These are phyloP conservation scores for Electrona antarctica DNA, from an alignment of 2,113 vertebrate species.

Conservation along the genomic window DNA sequence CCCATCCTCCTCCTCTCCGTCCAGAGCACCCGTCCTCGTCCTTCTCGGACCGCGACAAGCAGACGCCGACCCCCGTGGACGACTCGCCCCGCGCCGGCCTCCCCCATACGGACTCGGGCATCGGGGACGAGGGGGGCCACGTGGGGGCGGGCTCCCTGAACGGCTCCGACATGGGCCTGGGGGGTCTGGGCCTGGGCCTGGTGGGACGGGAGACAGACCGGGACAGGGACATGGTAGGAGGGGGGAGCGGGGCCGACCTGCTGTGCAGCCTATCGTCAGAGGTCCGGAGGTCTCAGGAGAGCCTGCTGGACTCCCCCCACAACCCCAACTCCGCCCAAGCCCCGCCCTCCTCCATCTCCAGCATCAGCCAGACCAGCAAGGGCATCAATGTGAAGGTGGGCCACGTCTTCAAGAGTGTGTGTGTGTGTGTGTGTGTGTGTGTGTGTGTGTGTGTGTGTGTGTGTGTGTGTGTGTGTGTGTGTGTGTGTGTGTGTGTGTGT, in stretches of 20 bases:
- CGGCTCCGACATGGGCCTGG: conserved; percentile 88
- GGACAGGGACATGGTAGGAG: conserved; percentile 49
- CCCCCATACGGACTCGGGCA: conserved; percentile 97
- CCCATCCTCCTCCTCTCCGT: neutral
- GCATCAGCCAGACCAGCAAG: conserved; percentile 95
- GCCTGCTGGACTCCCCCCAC: conserved; percentile 89
- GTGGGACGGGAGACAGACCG: conserved; percentile 73
- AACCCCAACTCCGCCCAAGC: conserved; percentile 77
- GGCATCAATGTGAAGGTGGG: conserved; percentile 93
- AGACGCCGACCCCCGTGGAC: conserved; percentile 87
- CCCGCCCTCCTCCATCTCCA: conserved; percentile 91
- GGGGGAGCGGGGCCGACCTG: conserved; percentile 78
- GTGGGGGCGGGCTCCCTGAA: conserved; percentile 86
- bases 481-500: too few species aligned
- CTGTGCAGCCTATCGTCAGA: conserved; percentile 92
- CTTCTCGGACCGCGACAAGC: conserved; percentile 89
- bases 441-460: too few species aligned
- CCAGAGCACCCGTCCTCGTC: conserved; percentile 88
- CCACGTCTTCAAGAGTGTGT: too few species aligned
- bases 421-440: too few species aligned
- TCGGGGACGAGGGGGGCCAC: conserved; percentile 89
- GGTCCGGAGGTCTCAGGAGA: conserved; percentile 94
- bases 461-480: too few species aligned
- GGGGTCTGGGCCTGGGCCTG: conserved; percentile 65
- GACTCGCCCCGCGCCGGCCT: conserved; percentile 89